Percentiles rank a stretch among this genome's conserved stretches.
phyloP scores from a whole-genome alignment of 2,888 invertebrate genomes.

The Cosmia pyralina region DNA sequence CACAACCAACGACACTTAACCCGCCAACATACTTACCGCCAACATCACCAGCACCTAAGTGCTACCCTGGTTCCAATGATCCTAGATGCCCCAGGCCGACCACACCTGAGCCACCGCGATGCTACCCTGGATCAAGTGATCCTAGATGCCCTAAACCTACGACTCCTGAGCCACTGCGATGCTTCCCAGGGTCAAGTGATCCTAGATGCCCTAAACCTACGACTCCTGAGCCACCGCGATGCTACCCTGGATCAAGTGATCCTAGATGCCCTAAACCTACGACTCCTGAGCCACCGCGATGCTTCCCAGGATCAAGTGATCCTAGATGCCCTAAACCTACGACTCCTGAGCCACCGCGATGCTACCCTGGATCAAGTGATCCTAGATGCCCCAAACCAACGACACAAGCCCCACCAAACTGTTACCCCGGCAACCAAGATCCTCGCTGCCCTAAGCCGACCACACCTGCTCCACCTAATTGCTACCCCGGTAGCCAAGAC shows the following conservation, averaged over 20 bases:
- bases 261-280: conserved; percentile 68
- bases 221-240: conserved; percentile 60
- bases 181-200: conserved; percentile 71
- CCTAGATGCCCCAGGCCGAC: conserved; percentile 70
- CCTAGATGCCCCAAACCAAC: conserved; percentile 68
- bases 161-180: conserved; percentile 62
- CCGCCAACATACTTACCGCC: conserved; percentile 70
- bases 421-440: conserved; percentile 73
- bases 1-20: conserved; percentile 49
- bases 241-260: conserved; percentile 70
- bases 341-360: conserved; percentile 42
- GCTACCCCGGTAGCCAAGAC: conserved; percentile 68
- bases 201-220: conserved; percentile 66
- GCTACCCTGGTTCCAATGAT: conserved; percentile 64
- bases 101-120: conserved; percentile 64
- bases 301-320: conserved; percentile 48
- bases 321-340: conserved; percentile 68
- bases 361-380: conserved; percentile 48
- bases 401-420: conserved; percentile 62
- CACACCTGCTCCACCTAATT: conserved; percentile 66
- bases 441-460: conserved; percentile 76
- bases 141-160: conserved; percentile 67
- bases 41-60: conserved; percentile 63
- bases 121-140: conserved; percentile 68
- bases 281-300: conserved; percentile 25